Evolutionary conservation across 2,113 vertebrate species (phyloP).

Genomic region (Lycocorax pyrrhopterus): DNA sequence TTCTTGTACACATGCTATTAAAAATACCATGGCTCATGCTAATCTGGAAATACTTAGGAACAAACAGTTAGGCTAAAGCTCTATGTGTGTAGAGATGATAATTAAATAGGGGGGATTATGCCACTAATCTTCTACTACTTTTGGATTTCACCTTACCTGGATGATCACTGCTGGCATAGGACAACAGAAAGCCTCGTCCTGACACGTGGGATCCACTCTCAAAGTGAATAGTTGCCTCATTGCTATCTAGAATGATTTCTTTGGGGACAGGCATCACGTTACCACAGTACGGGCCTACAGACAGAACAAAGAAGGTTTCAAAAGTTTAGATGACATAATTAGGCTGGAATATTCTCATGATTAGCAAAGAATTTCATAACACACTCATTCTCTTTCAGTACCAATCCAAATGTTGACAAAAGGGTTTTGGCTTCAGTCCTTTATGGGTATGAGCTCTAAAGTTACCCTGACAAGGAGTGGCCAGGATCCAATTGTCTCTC

Average conservation of each 20-base stretch:
- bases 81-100: neutral
- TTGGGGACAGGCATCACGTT: slow-evolving; percentile 57
- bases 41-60: neutral
- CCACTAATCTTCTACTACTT: neutral
- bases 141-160: slow-evolving; percentile 72
- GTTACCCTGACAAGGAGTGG: neutral
- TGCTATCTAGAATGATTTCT: slow-evolving; percentile 75
- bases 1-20: neutral
- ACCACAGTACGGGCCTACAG: slow-evolving; percentile 77
- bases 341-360: neutral
- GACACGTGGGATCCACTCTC: slow-evolving; percentile 79
- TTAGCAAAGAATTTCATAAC: neutral
- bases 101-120: neutral
- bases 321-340: neutral
- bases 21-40: neutral
- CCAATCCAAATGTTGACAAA: slow-evolving; percentile 26
- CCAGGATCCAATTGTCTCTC: slow-evolving; percentile 14
- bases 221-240: slow-evolving; percentile 79
- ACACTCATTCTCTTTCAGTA: neutral
- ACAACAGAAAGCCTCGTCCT: slow-evolving; percentile 83
- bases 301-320: slow-evolving; percentile 53
- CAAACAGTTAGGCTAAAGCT: neutral
- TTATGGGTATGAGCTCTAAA: neutral
- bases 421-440: slow-evolving; percentile 7
- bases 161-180: slow-evolving; percentile 80